These are phyloP conservation scores for Gobionotothen gibberifrons DNA, from an alignment of 2,797 vertebrate genomes.

Conservation along the genomic window DNA sequence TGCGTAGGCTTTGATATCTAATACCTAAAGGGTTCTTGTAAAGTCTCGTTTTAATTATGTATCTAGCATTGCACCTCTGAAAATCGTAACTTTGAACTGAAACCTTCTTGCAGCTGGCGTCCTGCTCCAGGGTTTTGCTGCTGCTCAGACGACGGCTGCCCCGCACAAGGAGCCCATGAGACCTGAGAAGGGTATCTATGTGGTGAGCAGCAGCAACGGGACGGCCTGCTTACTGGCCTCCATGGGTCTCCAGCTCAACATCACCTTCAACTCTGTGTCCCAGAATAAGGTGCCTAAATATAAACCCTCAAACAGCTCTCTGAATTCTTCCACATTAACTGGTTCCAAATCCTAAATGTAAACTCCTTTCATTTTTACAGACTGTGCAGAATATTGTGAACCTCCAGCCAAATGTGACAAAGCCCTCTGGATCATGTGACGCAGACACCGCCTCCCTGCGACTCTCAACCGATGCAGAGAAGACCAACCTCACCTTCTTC, in stretches of 20 bases:
- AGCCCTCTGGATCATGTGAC: constrained; percentile 80
- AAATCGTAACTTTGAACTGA: not conserved
- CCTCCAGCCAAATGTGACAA: constrained; percentile 81
- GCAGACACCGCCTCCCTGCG: constrained; percentile 71
- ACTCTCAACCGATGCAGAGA: constrained; percentile 71
- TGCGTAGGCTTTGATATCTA: no score
- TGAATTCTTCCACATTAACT: not conserved
- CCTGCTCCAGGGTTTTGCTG: constrained; percentile 67
- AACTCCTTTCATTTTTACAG: constrained; percentile 44
- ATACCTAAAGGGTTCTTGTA: not conserved
- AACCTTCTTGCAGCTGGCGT: constrained; percentile 55
- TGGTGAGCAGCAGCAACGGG: constrained; percentile 75
- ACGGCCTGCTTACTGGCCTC: constrained; percentile 80
- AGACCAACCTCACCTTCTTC: constrained; percentile 78
- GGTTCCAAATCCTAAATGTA: constrained; percentile 4
- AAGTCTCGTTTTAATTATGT: not conserved
- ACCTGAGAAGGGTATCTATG: constrained; percentile 85
- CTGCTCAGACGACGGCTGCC: constrained; percentile 62
- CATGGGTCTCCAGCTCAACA: constrained; percentile 91
- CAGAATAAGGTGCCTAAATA: constrained; percentile 74
- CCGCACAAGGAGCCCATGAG: constrained; percentile 67
- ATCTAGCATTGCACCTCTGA: not conserved
- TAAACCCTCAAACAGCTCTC: not conserved
- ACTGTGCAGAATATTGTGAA: constrained; percentile 83
- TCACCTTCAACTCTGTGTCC: constrained; percentile 82